These are phyloP conservation scores for Hypothenemus hampei DNA, from an alignment of 1,140 invertebrate species.

Conservation along the genomic window DNA sequence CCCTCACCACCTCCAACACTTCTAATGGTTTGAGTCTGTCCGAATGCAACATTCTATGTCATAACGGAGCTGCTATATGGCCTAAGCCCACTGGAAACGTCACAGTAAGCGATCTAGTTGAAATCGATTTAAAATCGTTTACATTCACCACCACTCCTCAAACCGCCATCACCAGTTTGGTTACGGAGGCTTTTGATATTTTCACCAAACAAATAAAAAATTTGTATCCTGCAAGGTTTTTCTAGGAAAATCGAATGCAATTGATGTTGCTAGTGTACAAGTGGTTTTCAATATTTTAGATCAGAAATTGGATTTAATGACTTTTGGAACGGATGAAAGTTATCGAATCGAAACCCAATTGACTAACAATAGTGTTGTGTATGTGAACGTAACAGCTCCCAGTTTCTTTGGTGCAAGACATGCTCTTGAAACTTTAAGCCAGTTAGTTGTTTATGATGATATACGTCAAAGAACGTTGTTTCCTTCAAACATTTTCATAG, in stretches of 20 bases:
- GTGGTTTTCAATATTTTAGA: conserved; percentile 10
- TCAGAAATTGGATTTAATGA: neutral
- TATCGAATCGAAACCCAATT: conserved; percentile 57
- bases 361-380: conserved; percentile 48
- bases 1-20: conserved; percentile 7
- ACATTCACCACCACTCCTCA: neutral
- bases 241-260: neutral
- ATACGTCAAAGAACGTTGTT: conserved; percentile 54
- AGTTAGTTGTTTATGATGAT: conserved; percentile 65
- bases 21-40: neutral
- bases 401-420: conserved; percentile 73
- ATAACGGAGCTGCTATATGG: conserved; percentile 5
- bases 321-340: conserved; percentile 58
- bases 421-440: conserved; percentile 70
- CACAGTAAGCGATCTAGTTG: neutral
- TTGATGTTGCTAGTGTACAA: neutral
- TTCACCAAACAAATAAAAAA: conserved; percentile 1
- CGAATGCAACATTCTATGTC: conserved; percentile 13
- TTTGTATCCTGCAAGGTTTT: conserved; percentile 1
- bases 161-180: neutral
- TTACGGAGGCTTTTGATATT: conserved; percentile 2
- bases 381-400: conserved; percentile 57
- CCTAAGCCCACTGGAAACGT: conserved; percentile 16
- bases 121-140: conserved; percentile 3
- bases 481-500: conserved; percentile 46